Conservation (phyloP, 2,113 vertebrate species). For the Gallinago jamesoni region DNA sequence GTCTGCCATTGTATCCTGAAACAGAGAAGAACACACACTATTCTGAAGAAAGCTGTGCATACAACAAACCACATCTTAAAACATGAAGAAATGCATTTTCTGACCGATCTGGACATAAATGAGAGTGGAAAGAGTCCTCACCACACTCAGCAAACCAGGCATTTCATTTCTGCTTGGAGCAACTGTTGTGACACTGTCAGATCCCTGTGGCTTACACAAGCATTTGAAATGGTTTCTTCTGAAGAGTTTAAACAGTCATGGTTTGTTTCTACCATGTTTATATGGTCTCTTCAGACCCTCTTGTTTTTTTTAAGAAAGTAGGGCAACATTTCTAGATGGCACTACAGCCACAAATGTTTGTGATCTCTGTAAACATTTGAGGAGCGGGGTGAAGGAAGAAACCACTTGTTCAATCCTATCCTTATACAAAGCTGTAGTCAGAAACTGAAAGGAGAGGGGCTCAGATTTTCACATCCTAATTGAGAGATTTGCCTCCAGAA, state of each 20-base stretch:
- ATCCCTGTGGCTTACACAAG: background rate
- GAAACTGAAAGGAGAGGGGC: background rate
- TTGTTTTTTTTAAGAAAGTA: background rate
- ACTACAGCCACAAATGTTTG: background rate
- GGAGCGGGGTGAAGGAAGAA: background rate
- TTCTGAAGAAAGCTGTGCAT: background rate
- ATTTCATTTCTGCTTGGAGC: background rate
- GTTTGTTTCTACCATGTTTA: background rate
- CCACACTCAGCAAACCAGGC: background rate
- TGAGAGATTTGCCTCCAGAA: background rate
- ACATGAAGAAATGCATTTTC: background rate
- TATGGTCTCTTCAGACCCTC: background rate
- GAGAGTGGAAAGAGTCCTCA: background rate
- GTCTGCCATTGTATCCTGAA: conserved; percentile 87
- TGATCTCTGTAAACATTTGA: background rate
- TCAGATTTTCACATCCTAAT: background rate
- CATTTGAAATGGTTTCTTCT: background rate
- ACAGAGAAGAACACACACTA: background rate
- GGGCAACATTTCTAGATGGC: background rate
- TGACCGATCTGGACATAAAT: background rate
- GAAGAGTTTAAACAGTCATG: background rate
- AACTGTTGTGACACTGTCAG: background rate
- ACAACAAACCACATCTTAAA: background rate
- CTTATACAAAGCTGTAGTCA: background rate
- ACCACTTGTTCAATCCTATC: background rate